Base-by-base conservation (phyloP, 1,140 invertebrate genomes). In the Zaprionus vittiger region DNA sequence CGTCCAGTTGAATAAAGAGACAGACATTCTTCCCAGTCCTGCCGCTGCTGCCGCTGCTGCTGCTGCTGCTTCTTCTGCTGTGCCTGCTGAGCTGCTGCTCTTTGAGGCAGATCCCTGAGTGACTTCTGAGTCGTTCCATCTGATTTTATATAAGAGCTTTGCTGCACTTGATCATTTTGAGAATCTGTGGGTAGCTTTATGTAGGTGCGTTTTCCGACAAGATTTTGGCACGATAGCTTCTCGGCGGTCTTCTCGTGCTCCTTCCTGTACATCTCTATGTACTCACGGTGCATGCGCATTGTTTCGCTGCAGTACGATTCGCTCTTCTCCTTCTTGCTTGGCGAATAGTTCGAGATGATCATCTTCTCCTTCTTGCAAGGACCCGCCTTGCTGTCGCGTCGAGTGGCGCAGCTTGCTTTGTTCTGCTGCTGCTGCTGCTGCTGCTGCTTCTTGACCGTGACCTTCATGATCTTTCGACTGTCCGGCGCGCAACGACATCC, bases 211-310 rank as follows among this genome's bases (percentile, higher is more conserved):
- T 20, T 15, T 1, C 2, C 0, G 0, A 15, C 34, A 15, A 56
- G 24, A 11, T 6, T 37, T 22, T 20, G 12, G 12, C 54, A 54
- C 5, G 44, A 52, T 11, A 54, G 38, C 24, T 62, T 75, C 1
- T 28, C 38, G 15, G 73, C 60, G 0, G 73, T 37, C 69, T 59
- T 79, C 3, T 28, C 24, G 3, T 76, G 47, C 38, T 76, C 73
- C 17, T 17, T 28, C 11, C 54, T 41, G 11, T 79, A 79, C 49
- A 37, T 52, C 11, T 62, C 26, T 34, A 71, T 34, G 12, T 79
- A 79, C 17, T 79, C 31, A 0, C n/a, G 67, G 28, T 76, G 65
- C 57, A 71, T 22, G 5, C 44, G 54, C 2, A 20, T 69, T 68
- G 14, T 60, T 12, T 73, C 41, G 7, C 9, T 44, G 5, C 26